Base-by-base conservation (phyloP, 2,888 invertebrate species). In the Hartigia nigra region DNA sequence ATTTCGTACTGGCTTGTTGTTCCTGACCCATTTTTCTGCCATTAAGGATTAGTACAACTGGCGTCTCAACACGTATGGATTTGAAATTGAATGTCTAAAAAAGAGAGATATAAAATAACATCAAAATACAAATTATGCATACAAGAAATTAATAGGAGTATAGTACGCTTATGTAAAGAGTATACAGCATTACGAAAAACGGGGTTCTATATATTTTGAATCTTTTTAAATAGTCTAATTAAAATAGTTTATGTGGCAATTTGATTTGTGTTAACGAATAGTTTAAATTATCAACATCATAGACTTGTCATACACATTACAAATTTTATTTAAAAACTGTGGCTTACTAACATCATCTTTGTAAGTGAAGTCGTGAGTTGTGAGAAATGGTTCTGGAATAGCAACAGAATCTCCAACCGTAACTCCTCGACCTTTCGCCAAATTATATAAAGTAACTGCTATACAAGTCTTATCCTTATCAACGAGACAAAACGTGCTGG, bases 381-480 rank as follows among this genome's bases (percentile, higher is more conserved):
- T 93, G 70, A 96, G 90, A 84, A 91, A 93, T 0, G 97, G 97
- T 88, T 96, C 96, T 0, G 97, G 96, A 84, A 97, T 94, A 12
- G 96, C 95, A 23, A 98, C 95, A 37, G 95, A 94, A 92, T 98
- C 97, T 1, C 97, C 97, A 80, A 97, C 96, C 81, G 96, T 96
- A 77, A 96, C 95, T 72, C 97, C 97, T 89, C 95, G 95, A 0
- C 96, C 96, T 87, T 95, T 94, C 12, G 96, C 96, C 91, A 97
- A 93, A 93, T 98, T 97, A 92, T 97, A 98, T 74, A 97, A 95
- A 1, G 96, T 96, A 80, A 97, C 96, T 32, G 95, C 94, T 75
- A 95, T 92, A 88, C 96, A 96, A 1, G 93, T 92, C 92, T 94
- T 94, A 78, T 94, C 94, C 84, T 94, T 94, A 92, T 97, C 97